Evolutionary conservation across 2,888 invertebrate species (phyloP), one percentile per base, ranked within the genome.

Genomic region (Hirudinaria manillensis): DNA sequence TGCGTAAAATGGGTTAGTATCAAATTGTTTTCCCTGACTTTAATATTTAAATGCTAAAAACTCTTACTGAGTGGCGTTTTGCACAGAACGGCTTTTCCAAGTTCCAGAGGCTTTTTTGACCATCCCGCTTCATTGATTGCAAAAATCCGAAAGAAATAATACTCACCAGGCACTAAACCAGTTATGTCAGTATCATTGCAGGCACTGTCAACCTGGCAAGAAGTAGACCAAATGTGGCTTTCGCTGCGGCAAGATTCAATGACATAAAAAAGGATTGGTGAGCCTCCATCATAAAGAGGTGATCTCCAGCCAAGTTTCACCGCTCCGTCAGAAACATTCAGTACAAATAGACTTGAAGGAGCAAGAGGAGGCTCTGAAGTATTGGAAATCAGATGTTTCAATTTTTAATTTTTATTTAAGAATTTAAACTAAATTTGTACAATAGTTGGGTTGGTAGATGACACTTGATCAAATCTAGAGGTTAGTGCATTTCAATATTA

Each of bases 71-170:
- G 45, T 24, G 73, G 73, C 6, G 73, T 65, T 73, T 65, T 56
- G 55, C 73, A 73, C 0, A 29, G 38, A 45, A 79, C 77, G 27
- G 78, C 76, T 45, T 77, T 70, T 7, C 76, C 77, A 19, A 77
- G 67, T 36, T 80, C 79, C 1, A 80, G 78, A 13, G 81, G 77
- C 77, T 80, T 81, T 66, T 83, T 83, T 70, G 84, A 82, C 51
- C 82, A 77, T 19, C 94, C 94, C 83, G 92, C 92, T 80, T 92
- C 89, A 87, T 94, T 94, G 75, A 92, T 88, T 0, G 94, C 92
- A 0, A 92, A 92, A 10, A 94, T 89, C 76, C 93, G 89, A 85
- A 94, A 93, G 83, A 92, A 91, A 84, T 93, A 94, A 10, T 78
- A 76, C 21, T 67, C 76, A 19, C 78, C 79, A 1, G 77, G 77